phyloP scores from a whole-genome alignment of 2,113 vertebrate genomes.

The Eretmochelys imbricata region DNA sequence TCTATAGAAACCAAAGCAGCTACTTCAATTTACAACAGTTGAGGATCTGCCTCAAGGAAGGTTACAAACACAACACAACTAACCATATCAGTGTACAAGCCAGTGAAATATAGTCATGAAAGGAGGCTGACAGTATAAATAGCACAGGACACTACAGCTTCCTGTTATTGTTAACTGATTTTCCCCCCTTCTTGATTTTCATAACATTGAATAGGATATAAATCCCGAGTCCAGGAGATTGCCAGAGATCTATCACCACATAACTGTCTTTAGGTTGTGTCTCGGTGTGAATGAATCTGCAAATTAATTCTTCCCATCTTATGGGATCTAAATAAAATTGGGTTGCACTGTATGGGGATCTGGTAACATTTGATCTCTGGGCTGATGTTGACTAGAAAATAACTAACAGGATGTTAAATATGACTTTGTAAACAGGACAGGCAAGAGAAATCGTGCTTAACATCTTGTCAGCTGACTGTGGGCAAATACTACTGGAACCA shows the following conservation, averaged over 20 bases:
- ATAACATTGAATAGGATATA: fast-evolving
- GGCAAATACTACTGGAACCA: background rate
- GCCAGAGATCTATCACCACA: background rate
- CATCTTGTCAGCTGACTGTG: fast-evolving
- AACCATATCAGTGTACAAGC: background rate
- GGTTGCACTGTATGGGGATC: background rate
- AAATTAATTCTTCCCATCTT: background rate
- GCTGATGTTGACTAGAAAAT: background rate
- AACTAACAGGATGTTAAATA: background rate
- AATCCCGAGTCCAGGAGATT: background rate
- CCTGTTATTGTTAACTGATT: background rate
- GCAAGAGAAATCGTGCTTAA: background rate
- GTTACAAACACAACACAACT: background rate
- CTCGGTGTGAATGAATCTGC: background rate
- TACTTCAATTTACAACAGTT: background rate
- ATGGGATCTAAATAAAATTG: background rate
- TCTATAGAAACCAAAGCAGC: background rate
- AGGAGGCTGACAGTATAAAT: background rate
- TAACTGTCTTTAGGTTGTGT: background rate
- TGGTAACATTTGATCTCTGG: background rate
- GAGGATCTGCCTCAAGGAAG: background rate
- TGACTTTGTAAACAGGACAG: background rate
- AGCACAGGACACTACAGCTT: background rate
- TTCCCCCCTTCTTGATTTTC: background rate
- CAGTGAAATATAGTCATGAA: background rate